Base-by-base conservation (phyloP, 2,797 vertebrate genomes). In the Acanthurus tractus region DNA sequence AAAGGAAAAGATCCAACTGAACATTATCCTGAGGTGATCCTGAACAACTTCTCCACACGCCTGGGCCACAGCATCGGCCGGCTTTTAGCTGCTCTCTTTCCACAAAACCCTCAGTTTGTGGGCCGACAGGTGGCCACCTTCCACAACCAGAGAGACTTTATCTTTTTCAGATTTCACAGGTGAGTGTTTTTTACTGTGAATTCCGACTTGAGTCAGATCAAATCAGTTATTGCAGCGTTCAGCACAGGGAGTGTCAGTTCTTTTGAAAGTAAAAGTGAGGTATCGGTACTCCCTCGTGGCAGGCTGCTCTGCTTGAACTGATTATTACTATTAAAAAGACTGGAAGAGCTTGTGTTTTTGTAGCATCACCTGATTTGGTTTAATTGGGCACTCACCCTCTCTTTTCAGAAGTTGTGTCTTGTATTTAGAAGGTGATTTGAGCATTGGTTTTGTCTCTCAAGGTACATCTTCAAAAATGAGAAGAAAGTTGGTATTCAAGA, bases 161-260 rank as follows among this genome's bases (percentile, higher is more conserved):
- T 99, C 79, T 99, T 99, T 78, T 99, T 99, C 91, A 94, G 98
- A 92, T 99, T 98, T 90, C 98, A 99, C 92, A 97, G 98, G 98
- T 99, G 76, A 93, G 48, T 8, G 6, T 53, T 53, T 70, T 70
- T 18, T 5, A 48, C 17, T 6, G n/a, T 45, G 8, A 20, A 49
- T 29, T 34, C 6, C 20, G 46, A 62, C 0, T 12, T n/a, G 7
- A 44, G 7, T 0, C 9, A 5, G 34, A 34, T 34, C 29, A 34
- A 34, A 34, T 40, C 38, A 40, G 8, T 40, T 12, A 40, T 40
- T 40, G 9, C 10, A 12, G 38, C 38, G 3, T 3, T 40, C 38
- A 40, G 1, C 38, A 40, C 38, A 12, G 38, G 38, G 29, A 34
- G 29, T 7, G 29, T 34, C 6, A 6, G 29, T 34, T 34, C 29